Evolutionary conservation across 2,797 vertebrate genomes (phyloP).

Genomic region (Cuculus canorus): DNA sequence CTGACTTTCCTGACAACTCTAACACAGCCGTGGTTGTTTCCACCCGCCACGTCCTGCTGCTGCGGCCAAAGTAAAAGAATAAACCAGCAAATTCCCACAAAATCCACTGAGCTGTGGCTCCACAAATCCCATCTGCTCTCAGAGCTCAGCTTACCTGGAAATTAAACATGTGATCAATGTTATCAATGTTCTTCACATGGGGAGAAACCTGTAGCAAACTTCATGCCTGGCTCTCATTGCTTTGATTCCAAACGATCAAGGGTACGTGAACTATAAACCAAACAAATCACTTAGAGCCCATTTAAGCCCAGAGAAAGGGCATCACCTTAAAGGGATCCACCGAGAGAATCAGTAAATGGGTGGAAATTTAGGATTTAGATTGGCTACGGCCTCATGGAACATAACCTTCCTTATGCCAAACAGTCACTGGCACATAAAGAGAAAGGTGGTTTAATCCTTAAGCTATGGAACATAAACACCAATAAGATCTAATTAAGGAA

Average conservation of each 20-base stretch:
- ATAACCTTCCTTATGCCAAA: neutral
- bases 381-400: neutral
- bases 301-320: neutral
- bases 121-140: accelerated
- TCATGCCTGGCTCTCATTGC: neutral
- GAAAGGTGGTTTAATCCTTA: neutral
- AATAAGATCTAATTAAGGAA: neutral
- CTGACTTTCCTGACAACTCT: neutral
- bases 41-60: neutral
- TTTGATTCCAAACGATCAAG: neutral
- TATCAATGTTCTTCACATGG: too few species aligned
- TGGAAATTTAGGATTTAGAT: neutral
- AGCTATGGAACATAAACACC: neutral
- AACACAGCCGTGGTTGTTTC: neutral
- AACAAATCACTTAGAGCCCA: neutral
- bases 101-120: neutral
- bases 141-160: neutral
- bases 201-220: neutral
- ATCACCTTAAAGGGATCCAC: neutral
- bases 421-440: neutral
- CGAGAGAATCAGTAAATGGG: neutral
- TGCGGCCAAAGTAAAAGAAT: accelerated
- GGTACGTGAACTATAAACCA: neutral
- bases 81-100: accelerated
- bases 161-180: too few species aligned